phyloP scores from a whole-genome alignment of 2,888 invertebrate genomes.

The Tuberolachnus salignus region DNA sequence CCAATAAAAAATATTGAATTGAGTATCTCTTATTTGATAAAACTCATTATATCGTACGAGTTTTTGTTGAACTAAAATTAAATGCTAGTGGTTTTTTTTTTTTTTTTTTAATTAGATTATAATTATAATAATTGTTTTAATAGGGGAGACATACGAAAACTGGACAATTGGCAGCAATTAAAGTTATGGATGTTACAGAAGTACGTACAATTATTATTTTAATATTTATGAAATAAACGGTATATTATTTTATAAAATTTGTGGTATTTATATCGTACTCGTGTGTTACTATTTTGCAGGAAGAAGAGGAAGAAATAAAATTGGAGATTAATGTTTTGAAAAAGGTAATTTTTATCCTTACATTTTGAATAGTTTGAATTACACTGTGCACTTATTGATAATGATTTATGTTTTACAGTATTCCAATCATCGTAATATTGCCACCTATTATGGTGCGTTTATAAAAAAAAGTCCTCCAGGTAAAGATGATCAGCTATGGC shows the following conservation, averaged over 20 bases:
- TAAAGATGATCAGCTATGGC: conserved; percentile 99
- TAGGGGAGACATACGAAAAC: conserved; percentile 99
- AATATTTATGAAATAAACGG: background rate
- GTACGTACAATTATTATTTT: conserved; percentile 62
- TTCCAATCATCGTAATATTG: conserved; percentile 98
- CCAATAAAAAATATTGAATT: background rate
- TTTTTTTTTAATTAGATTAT: too few relatives aligned
- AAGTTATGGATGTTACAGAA: conserved; percentile 99
- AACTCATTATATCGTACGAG: background rate
- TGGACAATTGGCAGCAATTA: conserved; percentile 99
- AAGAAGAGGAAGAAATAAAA: conserved; percentile 99
- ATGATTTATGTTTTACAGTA: conserved; percentile 68
- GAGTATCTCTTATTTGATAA: too few relatives aligned
- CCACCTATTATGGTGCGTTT: conserved; percentile 99
- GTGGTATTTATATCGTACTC: background rate
- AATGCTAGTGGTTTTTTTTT: background rate
- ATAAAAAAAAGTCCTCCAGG: conserved; percentile 98
- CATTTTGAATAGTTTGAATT: conserved; percentile 12
- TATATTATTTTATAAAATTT: too few relatives aligned
- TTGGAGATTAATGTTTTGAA: conserved; percentile 99
- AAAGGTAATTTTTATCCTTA: conserved; percentile 67
- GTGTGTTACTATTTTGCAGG: conserved; percentile 65
- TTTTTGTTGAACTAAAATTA: conserved; percentile 12
- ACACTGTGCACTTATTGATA: background rate
- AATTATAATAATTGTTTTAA: conserved; percentile 59